Conservation (phyloP, 2,888 invertebrate species). For the Eutolmus rufibarbis region DNA sequence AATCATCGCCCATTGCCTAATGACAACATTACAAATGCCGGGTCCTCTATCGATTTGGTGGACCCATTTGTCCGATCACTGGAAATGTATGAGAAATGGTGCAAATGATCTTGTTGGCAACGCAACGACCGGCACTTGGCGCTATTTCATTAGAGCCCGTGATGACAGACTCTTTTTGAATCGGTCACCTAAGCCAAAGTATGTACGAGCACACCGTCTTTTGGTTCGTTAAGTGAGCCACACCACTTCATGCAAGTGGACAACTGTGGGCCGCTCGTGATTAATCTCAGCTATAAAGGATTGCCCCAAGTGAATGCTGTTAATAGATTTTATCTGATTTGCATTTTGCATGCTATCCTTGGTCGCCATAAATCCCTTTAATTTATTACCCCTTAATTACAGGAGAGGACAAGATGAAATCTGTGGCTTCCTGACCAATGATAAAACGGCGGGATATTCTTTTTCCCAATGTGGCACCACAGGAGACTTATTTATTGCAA, state of each 20-base stretch:
- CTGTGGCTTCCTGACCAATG: background rate
- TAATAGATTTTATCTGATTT: constrained; percentile 15
- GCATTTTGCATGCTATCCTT: background rate
- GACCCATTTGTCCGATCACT: background rate
- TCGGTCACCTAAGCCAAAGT: background rate
- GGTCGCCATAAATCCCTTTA: background rate
- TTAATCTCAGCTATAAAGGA: background rate
- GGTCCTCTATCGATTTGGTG: background rate
- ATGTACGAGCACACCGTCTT: background rate
- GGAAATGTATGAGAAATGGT: background rate
- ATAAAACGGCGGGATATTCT: background rate
- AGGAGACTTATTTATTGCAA: background rate
- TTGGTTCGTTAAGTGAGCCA: background rate
- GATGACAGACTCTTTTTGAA: background rate
- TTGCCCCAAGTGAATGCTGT: background rate
- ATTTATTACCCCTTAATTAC: background rate
- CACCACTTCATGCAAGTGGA: background rate
- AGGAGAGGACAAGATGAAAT: background rate
- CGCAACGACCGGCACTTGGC: background rate
- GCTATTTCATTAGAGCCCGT: background rate
- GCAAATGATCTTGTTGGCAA: background rate
- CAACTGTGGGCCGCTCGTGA: constrained; percentile 2
- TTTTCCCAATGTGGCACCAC: background rate
- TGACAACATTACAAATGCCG: background rate
- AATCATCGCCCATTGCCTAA: background rate